Evolutionary conservation across 2,113 vertebrate species (phyloP), one percentile per base, ranked within the genome.

Genomic region (Erythrocercus mccallii): DNA sequence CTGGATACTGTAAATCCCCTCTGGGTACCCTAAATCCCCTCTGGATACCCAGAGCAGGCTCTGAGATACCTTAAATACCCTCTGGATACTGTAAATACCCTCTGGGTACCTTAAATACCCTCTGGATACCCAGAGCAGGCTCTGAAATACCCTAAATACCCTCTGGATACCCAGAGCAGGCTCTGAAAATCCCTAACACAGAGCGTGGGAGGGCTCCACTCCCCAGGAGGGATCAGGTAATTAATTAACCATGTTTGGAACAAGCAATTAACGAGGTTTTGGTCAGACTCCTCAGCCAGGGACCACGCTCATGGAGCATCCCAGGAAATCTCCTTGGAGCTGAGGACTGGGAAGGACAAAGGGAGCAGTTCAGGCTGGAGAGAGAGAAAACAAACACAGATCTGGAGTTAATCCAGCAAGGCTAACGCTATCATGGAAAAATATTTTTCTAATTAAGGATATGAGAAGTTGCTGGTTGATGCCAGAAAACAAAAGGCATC

Each of bases 371-470:
- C n/a, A 14, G 58, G 6, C 2, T 20, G n/a, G 61, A 9, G 50
- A 74, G 50, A 74, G 24, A 15, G 53, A 40, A 83, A 95, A 93
- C 54, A 86, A 88, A 86, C 48, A 68, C 38, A 80, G 60, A 23
- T 9, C 72, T 93, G 95, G 85, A 62, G 47, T 12, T 20, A 28
- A 61, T 16, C 84, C 93, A 76, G 18, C 28, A 7, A 11, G 42
- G 37, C 35, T 44, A 87, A 92, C 1, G 0, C 66, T 80, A 70
- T 48, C 69, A 58, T 24, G 48, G 57, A 83, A 92, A 92, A 94
- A 92, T 94, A 90, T 85, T 96, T 95, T 96, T 82, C 94, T 87
- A 94, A 97, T 96, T 97, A 96, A 90, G 84, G 93, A 90, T 82
- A 94, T 66, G n/a, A 92, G 64, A 94, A 92, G 37, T 60, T 66